Percentiles rank a stretch among this genome's conserved stretches.
These are phyloP conservation scores for Drosophila mimetica DNA, from an alignment of 2,888 invertebrate genomes.

Conservation along the genomic window DNA sequence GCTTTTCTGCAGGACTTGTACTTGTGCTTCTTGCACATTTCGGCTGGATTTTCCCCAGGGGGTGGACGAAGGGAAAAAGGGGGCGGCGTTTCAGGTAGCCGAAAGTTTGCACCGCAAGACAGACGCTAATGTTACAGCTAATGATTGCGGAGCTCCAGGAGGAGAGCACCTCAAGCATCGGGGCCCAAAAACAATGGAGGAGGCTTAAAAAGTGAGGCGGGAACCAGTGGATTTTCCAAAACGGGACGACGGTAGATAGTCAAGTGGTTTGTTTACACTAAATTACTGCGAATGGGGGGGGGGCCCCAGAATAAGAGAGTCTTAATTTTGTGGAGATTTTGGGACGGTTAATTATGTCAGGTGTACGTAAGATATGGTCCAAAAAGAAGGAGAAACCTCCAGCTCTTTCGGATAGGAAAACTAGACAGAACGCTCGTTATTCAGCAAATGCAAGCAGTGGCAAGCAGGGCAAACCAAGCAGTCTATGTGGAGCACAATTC, in stretches of 20 bases:
- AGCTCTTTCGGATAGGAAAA: no score
- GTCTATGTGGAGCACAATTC: no score
- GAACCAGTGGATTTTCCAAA: slow-evolving; percentile 5
- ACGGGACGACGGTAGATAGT: slow-evolving; percentile 7
- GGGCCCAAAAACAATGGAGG: slow-evolving; percentile 31
- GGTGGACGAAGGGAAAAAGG: background rate
- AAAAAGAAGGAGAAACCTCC: background rate
- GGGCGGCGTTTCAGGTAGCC: slow-evolving; percentile 31
- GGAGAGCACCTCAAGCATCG: slow-evolving; percentile 2
- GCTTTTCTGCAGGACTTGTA: background rate
- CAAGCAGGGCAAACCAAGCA: no score
- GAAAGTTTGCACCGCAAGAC: slow-evolving; percentile 58
- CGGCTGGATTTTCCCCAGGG: slow-evolving; percentile 11
- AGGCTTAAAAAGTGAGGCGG: slow-evolving; percentile 34
- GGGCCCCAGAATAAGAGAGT: background rate
- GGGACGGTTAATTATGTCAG: slow-evolving; percentile 26
- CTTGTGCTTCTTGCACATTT: background rate
- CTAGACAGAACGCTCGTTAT: no score
- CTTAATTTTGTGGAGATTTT: slow-evolving; percentile 5
- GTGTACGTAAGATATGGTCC: background rate
- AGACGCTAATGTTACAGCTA: slow-evolving; percentile 70
- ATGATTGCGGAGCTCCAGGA: slow-evolving; percentile 51
- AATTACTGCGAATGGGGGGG: slow-evolving; percentile 10
- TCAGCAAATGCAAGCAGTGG: no score
- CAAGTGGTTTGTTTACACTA: slow-evolving; percentile 36